Evolutionary conservation across 2,113 vertebrate genomes (phyloP), one percentile per base, ranked within the genome.

Genomic region (Podarcis muralis): DNA sequence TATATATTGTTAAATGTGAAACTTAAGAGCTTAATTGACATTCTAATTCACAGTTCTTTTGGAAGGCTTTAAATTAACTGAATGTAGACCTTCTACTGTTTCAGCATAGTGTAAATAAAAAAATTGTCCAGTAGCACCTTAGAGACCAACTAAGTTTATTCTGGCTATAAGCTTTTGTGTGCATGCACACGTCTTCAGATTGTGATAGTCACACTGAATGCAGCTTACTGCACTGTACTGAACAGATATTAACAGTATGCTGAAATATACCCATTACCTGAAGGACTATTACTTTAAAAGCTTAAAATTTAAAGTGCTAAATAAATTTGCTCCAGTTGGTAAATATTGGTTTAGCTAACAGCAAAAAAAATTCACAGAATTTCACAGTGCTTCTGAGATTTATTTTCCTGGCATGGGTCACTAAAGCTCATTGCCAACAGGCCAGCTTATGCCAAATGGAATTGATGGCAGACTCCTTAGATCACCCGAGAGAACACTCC

Each of bases 241-340:
- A 53, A 53, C 9, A 53, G 48, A 53, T 53, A 1, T 30, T 0
- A 74, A 30, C 43, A 88, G 83, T 87, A 22, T 57, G 22, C 86
- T 87, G 32, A 27, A 83, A 86, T 22, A 68, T 0, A 53, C 83
- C 68, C 3, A 82, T 82, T 62, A 82, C 57, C 76, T 62, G 65
- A 79, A 79, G 0, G 3, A 6, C 68, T 7, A 87, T 85, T 57
- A 89, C 48, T 53, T 57, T 88, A 84, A 3, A 77, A 11, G 59
- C 53, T 30, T 13, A 32, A 37, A 80, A 59, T 82, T 87, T 80
- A 71, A 91, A 81, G 35, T 90, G 83, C 37, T 90, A 93, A 91
- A 82, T 86, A 89, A 37, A 22, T 72, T 43, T 82, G 62, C 85
- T 88, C 72, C 75, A 8, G 71, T 80, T 83, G 53, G 62, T 81